Conservation (phyloP, 2,797 vertebrate species). For the Sandelia bainsii region DNA sequence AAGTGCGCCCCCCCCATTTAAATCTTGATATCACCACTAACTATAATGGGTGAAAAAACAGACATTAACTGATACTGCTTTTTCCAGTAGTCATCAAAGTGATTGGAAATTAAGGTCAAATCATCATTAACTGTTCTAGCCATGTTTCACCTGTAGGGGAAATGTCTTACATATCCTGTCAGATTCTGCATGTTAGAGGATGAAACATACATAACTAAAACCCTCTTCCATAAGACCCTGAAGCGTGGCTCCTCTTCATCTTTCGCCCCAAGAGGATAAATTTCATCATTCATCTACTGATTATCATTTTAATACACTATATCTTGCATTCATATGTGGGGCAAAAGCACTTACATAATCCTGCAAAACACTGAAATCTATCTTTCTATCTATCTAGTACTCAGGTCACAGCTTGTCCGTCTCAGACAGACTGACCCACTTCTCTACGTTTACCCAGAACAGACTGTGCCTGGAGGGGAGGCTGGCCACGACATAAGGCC, state of each 20-base stretch:
- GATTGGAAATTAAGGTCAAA: conserved; percentile 41
- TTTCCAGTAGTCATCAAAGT: conserved; percentile 32
- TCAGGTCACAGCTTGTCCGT: conserved; percentile 40
- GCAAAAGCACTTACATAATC: conserved; percentile 59
- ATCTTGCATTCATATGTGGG: conserved; percentile 47
- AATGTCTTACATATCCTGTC: conserved; percentile 49
- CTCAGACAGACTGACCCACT: conserved; percentile 78
- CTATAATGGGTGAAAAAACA: background rate
- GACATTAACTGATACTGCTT: background rate
- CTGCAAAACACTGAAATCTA: conserved; percentile 11
- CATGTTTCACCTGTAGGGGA: conserved; percentile 43
- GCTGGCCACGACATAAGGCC: conserved; percentile 69
- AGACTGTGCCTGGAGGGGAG: conserved; percentile 74
- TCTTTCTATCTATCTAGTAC: conserved; percentile 1
- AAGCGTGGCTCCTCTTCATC: conserved; percentile 55
- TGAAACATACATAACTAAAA: conserved; percentile 49
- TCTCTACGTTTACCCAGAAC: conserved; percentile 57
- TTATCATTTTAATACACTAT: conserved; percentile 66
- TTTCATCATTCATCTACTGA: conserved; percentile 68
- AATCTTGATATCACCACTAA: conserved; percentile 6
- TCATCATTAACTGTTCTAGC: conserved; percentile 32
- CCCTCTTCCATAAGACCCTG: conserved; percentile 38
- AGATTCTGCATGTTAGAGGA: conserved; percentile 44
- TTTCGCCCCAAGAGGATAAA: conserved; percentile 54
- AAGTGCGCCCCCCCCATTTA: too few species aligned